Base-by-base conservation (phyloP, 2,888 invertebrate genomes). In the Tethea ocularis region DNA sequence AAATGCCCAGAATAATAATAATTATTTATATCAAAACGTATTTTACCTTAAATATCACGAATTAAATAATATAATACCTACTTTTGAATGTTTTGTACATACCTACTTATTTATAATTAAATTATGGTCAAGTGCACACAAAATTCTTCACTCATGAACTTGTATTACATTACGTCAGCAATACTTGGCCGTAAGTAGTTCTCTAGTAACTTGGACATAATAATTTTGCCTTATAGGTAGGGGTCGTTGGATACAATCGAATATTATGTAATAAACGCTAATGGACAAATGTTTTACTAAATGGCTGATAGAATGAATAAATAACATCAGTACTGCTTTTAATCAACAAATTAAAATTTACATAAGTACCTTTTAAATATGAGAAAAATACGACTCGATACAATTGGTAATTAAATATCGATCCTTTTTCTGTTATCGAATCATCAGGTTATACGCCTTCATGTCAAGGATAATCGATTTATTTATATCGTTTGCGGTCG, bases 211-310 rank as follows among this genome's bases (percentile, higher is more conserved):
- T 17, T 53, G 20, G 17, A 29, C 29, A n/a, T n/a, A 7, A 33
- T 29, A 17, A 29, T 53, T 17, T 29, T 23, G 56, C 52, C 59
- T 57, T 54, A n/a, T n/a, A 59, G 55, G 13, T 61, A 57, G 41
- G 61, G 57, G 56, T 62, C 57, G 62, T 61, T 58, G 63, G 59
- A 58, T 64, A 68, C 73, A 72, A 69, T 68, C 64, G 66, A 71
- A 68, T 67, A 76, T 71, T 68, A 69, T 67, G 67, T 71, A 72
- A 71, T 76, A 68, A 67, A 69, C 69, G 68, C 60, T 73, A 70
- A 72, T 68, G 64, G 67, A 63, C 58, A 68, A 69, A 70, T 71
- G 59, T 69, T 74, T 70, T 65, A 57, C 59, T 61, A 38, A 64
- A 68, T 61, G 58, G 59, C 63, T 66, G 62, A 53, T 60, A 13